Evolutionary conservation across 2,797 vertebrate species (phyloP).

Genomic region (Micromesistius poutassou): DNA sequence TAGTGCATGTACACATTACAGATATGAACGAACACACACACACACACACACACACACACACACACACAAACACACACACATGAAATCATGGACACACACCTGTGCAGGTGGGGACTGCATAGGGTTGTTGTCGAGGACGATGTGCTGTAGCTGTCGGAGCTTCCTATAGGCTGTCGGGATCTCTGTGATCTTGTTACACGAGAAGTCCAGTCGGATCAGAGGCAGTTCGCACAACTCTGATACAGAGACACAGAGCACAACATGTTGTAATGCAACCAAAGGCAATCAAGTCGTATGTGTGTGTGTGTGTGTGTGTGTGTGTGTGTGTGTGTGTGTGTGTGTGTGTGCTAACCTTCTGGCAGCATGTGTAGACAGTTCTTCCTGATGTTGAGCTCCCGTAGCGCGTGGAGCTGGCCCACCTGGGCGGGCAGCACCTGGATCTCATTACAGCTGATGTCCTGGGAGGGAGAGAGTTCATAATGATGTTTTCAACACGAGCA

Average conservation of each 20-base stretch:
- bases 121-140: slow-evolving; percentile 95
- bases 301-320: not conserved
- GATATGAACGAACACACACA: slow-evolving; percentile 1
- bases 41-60: slow-evolving; percentile 1
- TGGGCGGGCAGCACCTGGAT: slow-evolving; percentile 93
- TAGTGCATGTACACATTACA: not conserved
- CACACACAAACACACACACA: slow-evolving; percentile 5
- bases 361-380: slow-evolving; percentile 93
- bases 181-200: slow-evolving; percentile 98
- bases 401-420: slow-evolving; percentile 89
- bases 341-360: slow-evolving; percentile 79
- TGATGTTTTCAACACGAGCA: not conserved
- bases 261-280: not conserved
- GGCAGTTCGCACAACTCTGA: slow-evolving; percentile 92
- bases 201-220: slow-evolving; percentile 94
- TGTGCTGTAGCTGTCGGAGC: slow-evolving; percentile 90
- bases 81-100: slow-evolving; percentile 67
- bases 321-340: not conserved
- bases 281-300: not conserved
- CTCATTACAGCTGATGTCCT: slow-evolving; percentile 98
- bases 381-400: slow-evolving; percentile 95
- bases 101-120: slow-evolving; percentile 97
- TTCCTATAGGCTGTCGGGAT: slow-evolving; percentile 92
- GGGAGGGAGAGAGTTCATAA: slow-evolving; percentile 18
- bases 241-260: slow-evolving; percentile 12